phyloP scores from a whole-genome alignment of 2,113 vertebrate species.

The Plecotus auritus region DNA sequence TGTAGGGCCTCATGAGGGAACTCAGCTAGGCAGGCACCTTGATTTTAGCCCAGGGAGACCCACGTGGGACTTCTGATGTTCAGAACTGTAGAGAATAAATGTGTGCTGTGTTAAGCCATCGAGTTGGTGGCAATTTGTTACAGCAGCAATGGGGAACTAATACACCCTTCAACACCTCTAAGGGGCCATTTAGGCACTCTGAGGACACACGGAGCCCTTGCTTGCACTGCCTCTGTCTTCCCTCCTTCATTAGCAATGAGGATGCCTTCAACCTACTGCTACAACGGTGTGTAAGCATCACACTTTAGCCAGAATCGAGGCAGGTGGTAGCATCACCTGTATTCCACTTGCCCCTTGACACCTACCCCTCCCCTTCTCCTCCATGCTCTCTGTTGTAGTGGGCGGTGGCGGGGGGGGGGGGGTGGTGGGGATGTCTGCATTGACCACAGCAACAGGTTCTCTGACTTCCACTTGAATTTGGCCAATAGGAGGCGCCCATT shows the following conservation, averaged over 20 bases:
- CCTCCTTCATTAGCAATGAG: accelerated
- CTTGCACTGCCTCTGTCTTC: background rate
- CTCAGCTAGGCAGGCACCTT: background rate
- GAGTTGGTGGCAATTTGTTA: background rate
- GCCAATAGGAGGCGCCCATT: too few species aligned
- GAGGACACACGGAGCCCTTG: background rate
- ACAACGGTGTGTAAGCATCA: accelerated
- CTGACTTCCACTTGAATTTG: background rate
- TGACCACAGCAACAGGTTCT: background rate
- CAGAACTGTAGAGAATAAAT: background rate
- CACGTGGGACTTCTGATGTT: background rate
- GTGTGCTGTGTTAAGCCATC: background rate
- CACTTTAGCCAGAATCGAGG: background rate
- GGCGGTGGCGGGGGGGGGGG: too few species aligned
- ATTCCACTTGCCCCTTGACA: too few species aligned
- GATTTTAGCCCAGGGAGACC: background rate
- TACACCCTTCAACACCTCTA: accelerated
- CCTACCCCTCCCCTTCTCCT: background rate
- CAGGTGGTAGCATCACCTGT: too few species aligned
- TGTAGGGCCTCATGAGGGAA: background rate
- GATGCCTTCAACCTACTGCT: background rate
- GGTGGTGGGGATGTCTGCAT: background rate
- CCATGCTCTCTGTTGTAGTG: too few species aligned
- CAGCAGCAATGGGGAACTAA: accelerated
- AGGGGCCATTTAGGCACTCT: background rate